These are phyloP conservation scores for Saccostrea echinata DNA, from an alignment of 1,140 invertebrate species.

Conservation along the genomic window DNA sequence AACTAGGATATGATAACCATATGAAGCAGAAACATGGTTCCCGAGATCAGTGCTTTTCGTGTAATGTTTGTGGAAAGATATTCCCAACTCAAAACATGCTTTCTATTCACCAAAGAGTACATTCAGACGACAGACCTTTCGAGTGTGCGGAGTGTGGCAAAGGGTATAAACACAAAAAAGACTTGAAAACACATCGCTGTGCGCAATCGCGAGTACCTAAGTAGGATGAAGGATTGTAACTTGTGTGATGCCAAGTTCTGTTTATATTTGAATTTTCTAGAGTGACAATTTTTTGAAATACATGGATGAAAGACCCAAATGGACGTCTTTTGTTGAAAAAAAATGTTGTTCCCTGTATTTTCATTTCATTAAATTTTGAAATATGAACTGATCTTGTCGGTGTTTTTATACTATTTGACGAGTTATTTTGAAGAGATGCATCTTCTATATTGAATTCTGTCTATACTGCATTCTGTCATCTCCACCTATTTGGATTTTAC, in stretches of 20 bases:
- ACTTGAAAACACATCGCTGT: constrained; percentile 52
- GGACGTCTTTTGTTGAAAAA: too few relatives aligned
- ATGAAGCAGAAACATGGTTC: constrained; percentile 40
- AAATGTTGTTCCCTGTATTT: too few relatives aligned
- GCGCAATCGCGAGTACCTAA: background rate
- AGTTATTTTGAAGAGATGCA: background rate
- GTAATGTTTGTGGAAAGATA: constrained; percentile 47
- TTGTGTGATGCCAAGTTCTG: too few relatives aligned
- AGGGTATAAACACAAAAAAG: constrained; percentile 57
- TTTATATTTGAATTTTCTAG: too few relatives aligned
- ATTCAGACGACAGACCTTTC: constrained; percentile 54
- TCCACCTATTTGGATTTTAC: constrained; percentile 7
- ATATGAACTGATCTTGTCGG: too few relatives aligned
- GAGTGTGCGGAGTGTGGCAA: constrained; percentile 44
- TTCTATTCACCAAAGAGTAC: constrained; percentile 40
- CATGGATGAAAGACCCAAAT: too few relatives aligned
- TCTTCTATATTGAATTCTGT: background rate
- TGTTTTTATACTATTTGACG: too few relatives aligned
- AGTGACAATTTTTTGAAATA: too few relatives aligned
- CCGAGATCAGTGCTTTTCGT: constrained; percentile 15
- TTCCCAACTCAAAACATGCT: constrained; percentile 47
- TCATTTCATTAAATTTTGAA: too few relatives aligned
- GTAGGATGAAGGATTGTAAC: too few relatives aligned
- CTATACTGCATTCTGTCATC: background rate
- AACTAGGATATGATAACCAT: constrained; percentile 44